A percentile compares a stretch with the other conserved stretches of the same genome.
Conservation (phyloP, 2,797 vertebrate genomes). For the Hipposideros larvatus region DNA sequence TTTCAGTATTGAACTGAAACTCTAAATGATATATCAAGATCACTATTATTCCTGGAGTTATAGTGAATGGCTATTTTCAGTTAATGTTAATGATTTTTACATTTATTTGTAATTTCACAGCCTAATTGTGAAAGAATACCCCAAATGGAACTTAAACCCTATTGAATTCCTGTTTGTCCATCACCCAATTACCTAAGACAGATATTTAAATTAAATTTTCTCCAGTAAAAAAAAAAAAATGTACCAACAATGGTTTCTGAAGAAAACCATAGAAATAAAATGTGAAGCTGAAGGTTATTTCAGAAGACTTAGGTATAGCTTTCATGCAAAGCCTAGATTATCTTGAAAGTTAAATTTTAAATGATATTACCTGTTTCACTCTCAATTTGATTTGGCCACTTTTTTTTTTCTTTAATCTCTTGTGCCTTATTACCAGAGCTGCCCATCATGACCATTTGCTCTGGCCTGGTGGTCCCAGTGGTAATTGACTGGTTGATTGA, state of each 20-base stretch:
- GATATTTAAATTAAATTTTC: slow-evolving; percentile 75
- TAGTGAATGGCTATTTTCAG: slow-evolving; percentile 71
- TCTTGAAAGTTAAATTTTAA: slow-evolving; percentile 71
- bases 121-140: slow-evolving; percentile 77
- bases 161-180: slow-evolving; percentile 18
- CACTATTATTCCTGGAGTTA: not conserved
- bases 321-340: slow-evolving; percentile 48
- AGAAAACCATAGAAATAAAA: slow-evolving; percentile 50
- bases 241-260: not conserved
- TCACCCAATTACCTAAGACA: slow-evolving; percentile 65
- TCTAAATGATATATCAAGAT: slow-evolving; percentile 17
- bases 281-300: slow-evolving; percentile 14
- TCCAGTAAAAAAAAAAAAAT: slow-evolving; percentile 39
- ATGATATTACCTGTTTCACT: slow-evolving; percentile 21
- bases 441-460: not conserved
- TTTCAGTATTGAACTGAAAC: slow-evolving; percentile 52
- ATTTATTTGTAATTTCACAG: slow-evolving; percentile 41
- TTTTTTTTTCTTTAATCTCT: not conserved
- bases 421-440: not conserved
- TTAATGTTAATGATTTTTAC: slow-evolving; percentile 71
- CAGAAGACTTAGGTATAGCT: slow-evolving; percentile 12
- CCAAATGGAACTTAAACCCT: slow-evolving; percentile 64
- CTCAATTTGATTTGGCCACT: slow-evolving; percentile 19
- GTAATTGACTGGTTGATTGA: not conserved
- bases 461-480: rapidly evolving